A percentile compares a stretch with the other conserved stretches of the same genome.
These are phyloP conservation scores for Drosophila littoralis DNA, from an alignment of 1,140 invertebrate genomes.

Conservation along the genomic window DNA sequence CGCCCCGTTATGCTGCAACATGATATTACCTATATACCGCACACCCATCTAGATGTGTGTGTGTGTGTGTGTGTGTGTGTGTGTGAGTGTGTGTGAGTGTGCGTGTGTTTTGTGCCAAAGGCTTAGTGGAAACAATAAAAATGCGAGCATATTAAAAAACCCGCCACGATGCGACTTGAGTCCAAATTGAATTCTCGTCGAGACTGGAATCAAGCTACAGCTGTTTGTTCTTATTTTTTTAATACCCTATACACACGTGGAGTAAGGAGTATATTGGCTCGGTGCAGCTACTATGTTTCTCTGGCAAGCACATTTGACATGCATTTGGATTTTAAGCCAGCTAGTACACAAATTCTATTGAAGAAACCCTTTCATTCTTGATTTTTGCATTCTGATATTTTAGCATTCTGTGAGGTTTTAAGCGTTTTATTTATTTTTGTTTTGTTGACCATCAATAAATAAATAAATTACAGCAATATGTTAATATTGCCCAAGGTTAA, in stretches of 20 bases:
- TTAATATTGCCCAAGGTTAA: too few relatives aligned
- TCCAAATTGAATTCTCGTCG: conserved; percentile 64
- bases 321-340: too few relatives aligned
- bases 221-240: background rate
- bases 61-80: background rate
- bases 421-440: too few relatives aligned
- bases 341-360: too few relatives aligned
- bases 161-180: conserved; percentile 20
- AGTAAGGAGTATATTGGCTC: background rate
- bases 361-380: too few relatives aligned
- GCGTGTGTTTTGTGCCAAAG: background rate
- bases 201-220: conserved; percentile 56
- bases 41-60: background rate
- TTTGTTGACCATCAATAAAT: too few relatives aligned
- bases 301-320: too few relatives aligned
- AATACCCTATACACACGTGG: background rate
- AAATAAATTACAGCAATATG: too few relatives aligned
- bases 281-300: too few relatives aligned
- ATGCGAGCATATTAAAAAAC: conserved; percentile 51
- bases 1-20: conserved; percentile 26
- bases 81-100: background rate
- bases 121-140: conserved; percentile 50
- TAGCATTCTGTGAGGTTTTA: too few relatives aligned
- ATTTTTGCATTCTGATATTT: too few relatives aligned
- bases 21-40: conserved; percentile 4